phyloP scores from a whole-genome alignment of 35 echinoderm and acorn worm genomes.

The Diadema setosum region DNA sequence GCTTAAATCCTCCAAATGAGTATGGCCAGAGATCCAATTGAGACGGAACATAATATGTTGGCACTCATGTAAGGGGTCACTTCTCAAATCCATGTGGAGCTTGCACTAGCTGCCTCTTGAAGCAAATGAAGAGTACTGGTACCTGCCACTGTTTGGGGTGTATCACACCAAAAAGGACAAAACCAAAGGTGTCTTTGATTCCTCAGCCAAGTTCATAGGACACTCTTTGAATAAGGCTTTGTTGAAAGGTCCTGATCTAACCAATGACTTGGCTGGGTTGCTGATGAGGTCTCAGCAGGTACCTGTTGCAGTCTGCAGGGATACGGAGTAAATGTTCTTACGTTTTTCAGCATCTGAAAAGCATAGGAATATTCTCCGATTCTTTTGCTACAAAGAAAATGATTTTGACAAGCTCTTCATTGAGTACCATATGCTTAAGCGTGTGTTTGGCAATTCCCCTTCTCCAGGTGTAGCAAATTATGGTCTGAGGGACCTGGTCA shows the following conservation, averaged over 20 bases:
- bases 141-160: constrained; percentile 27
- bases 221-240: constrained; percentile 29
- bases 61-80: constrained; percentile 22
- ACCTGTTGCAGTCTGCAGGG: background rate
- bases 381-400: constrained; percentile 46
- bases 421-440: constrained; percentile 54
- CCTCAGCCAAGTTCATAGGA: constrained; percentile 27
- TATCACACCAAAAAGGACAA: too few species aligned
- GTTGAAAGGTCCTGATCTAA: constrained; percentile 30
- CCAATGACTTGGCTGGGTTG: constrained; percentile 16
- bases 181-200: too few species aligned
- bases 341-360: constrained; percentile 12
- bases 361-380: constrained; percentile 16
- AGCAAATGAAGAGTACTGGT: too few species aligned
- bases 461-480: constrained; percentile 35
- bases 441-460: constrained; percentile 47
- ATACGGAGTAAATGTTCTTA: constrained; percentile 16
- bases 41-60: constrained; percentile 32
- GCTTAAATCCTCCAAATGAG: constrained; percentile 31
- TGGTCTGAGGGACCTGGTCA: background rate
- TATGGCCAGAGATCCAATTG: background rate
- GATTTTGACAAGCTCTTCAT: background rate
- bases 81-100: constrained; percentile 8
- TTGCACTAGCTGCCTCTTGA: too few species aligned
- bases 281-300: constrained; percentile 11